A percentile compares a stretch with the other conserved stretches of the same genome.
Conservation (phyloP, 2,888 invertebrate genomes). For the Villa cingulata region DNA sequence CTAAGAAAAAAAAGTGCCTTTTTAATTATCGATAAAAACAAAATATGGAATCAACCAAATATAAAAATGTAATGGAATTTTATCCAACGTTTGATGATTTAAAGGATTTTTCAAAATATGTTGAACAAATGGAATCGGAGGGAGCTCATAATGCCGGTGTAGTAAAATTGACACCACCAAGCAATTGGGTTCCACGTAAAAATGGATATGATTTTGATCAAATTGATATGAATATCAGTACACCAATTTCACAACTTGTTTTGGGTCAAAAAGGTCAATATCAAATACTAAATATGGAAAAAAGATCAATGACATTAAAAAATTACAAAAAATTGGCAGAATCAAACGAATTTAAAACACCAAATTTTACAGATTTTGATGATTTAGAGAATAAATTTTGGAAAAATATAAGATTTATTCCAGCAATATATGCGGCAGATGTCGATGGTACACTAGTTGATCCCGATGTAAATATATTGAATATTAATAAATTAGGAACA, state of each 20-base stretch:
- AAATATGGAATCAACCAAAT: too few relatives aligned
- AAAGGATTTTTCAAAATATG: constrained; percentile 72
- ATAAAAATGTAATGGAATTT: constrained; percentile 38
- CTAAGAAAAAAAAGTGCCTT: too few relatives aligned
- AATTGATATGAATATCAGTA: constrained; percentile 68
- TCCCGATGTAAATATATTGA: constrained; percentile 69
- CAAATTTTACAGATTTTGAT: constrained; percentile 61
- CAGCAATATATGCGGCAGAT: constrained; percentile 93
- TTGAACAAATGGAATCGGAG: constrained; percentile 71
- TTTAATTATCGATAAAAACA: too few relatives aligned
- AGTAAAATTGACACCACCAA: constrained; percentile 72
- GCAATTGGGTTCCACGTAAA: constrained; percentile 81
- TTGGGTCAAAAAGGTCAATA: constrained; percentile 79
- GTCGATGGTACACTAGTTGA: constrained; percentile 86
- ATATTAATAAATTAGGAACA: constrained; percentile 76
- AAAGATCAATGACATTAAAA: constrained; percentile 63
- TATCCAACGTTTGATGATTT: constrained; percentile 89
- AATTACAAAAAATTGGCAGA: constrained; percentile 72
- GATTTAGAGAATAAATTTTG: constrained; percentile 84
- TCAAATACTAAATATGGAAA: constrained; percentile 80
- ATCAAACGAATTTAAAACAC: constrained; percentile 46
- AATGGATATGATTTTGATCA: constrained; percentile 70
- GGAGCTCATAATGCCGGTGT: constrained; percentile 70
- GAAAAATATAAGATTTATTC: constrained; percentile 83
- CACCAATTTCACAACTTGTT: constrained; percentile 81